phyloP scores from a whole-genome alignment of 1,140 invertebrate genomes.

The Dendrolimus kikuchii region DNA sequence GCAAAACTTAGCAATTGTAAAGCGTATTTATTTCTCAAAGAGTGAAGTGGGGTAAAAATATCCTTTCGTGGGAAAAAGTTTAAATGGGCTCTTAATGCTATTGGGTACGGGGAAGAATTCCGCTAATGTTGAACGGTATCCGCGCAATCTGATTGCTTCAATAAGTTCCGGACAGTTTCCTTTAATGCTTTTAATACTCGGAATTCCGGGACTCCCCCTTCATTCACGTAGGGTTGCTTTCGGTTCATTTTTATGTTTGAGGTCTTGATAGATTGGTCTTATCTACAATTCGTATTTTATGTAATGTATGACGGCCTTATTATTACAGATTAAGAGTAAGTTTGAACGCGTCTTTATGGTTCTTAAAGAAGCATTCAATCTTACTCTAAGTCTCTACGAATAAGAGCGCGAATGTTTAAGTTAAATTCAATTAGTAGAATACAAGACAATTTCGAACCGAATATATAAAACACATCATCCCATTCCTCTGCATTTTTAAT shows the following conservation, averaged over 20 bases:
- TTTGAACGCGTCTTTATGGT: no score
- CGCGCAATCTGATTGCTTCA: conserved; percentile 64
- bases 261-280: no score
- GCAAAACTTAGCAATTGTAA: neutral
- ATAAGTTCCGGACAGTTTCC: conserved; percentile 64
- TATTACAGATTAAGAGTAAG: no score
- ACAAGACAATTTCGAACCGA: no score
- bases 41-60: conserved; percentile 33
- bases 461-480: no score
- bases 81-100: conserved; percentile 62
- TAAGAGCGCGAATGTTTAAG: no score
- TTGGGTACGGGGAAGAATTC: conserved; percentile 60
- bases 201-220: conserved; percentile 26
- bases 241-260: conserved; percentile 5
- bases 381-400: no score
- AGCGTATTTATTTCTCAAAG: conserved; percentile 36
- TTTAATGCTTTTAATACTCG: conserved; percentile 61
- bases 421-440: no score
- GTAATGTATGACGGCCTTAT: no score
- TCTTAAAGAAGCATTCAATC: no score
- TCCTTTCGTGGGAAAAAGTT: conserved; percentile 51
- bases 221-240: conserved; percentile 15
- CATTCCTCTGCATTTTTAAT: no score
- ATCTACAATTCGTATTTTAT: no score
- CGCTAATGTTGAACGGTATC: conserved; percentile 64